phyloP scores from a whole-genome alignment of 2,888 invertebrate genomes.

The Aethes cnicana region DNA sequence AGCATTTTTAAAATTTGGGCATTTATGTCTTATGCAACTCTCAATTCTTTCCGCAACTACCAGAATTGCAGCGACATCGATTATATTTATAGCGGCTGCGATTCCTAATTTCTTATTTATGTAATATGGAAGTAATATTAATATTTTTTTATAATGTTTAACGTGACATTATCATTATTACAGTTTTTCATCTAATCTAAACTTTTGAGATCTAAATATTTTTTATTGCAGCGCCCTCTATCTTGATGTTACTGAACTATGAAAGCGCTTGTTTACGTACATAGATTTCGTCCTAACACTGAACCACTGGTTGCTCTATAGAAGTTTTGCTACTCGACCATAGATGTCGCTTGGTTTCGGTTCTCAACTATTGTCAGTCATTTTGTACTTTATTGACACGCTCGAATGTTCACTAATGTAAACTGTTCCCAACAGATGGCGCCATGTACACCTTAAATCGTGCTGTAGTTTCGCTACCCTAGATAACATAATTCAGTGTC shows the following conservation, averaged over 20 bases:
- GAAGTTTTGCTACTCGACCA: conserved; percentile 21
- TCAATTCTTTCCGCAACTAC: not conserved
- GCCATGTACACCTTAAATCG: no score
- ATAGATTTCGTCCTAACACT: not conserved
- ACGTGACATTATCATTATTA: not conserved
- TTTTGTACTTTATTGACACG: no score
- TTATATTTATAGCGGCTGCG: not conserved
- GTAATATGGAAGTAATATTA: no score
- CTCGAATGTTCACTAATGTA: no score
- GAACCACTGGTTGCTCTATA: not conserved
- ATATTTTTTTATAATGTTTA: no score
- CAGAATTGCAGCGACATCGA: conserved; percentile 11
- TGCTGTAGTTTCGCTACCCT: no score
- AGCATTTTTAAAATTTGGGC: conserved; percentile 6
- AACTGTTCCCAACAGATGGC: no score
- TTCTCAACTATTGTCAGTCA: not conserved
- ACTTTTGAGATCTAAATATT: no score
- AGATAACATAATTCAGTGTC: no score
- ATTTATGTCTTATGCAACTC: conserved; percentile 15
- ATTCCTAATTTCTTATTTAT: no score
- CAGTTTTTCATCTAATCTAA: not conserved
- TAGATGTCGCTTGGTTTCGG: conserved; percentile 24
- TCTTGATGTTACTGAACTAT: not conserved
- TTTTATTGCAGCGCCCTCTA: conserved; percentile 10
- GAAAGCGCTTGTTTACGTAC: no score